These are phyloP conservation scores for Corythaixoides concolor DNA, from an alignment of 2,113 vertebrate species.

Conservation along the genomic window DNA sequence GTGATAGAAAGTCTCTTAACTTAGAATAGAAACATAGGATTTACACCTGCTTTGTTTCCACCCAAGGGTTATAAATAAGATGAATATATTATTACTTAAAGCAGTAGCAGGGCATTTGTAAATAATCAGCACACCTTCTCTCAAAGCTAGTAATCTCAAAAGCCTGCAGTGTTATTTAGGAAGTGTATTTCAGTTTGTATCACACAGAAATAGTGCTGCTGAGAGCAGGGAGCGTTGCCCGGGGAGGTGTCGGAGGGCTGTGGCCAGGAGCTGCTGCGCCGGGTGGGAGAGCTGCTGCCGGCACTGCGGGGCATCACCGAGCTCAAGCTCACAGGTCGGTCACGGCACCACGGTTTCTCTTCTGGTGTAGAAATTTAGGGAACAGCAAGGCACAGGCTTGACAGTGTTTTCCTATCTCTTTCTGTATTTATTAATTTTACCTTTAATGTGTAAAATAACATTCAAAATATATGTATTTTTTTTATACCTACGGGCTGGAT, in stretches of 20 bases:
- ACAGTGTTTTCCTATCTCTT: background rate
- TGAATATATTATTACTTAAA: background rate
- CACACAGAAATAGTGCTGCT: background rate
- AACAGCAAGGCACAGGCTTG: background rate
- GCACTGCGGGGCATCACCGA: background rate
- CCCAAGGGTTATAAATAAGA: background rate
- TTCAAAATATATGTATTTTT: background rate
- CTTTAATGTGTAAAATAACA: background rate
- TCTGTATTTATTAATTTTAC: background rate
- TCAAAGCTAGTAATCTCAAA: background rate
- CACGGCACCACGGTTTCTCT: accelerated
- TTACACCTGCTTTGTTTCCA: background rate
- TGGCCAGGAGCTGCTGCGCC: background rate
- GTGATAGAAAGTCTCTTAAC: background rate
- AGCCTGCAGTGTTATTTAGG: background rate
- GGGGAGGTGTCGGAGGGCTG: background rate
- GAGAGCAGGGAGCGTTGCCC: background rate
- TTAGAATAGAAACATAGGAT: background rate
- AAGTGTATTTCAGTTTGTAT: background rate
- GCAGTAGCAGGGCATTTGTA: background rate
- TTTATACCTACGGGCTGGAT: background rate
- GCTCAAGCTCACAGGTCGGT: background rate
- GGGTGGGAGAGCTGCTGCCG: background rate
- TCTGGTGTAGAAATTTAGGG: background rate
- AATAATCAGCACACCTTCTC: background rate